Percentiles rank a stretch among this genome's conserved stretches.
These are phyloP conservation scores for Aspiorhynchus laticeps DNA, from an alignment of 2,113 vertebrate species.

Conservation along the genomic window DNA sequence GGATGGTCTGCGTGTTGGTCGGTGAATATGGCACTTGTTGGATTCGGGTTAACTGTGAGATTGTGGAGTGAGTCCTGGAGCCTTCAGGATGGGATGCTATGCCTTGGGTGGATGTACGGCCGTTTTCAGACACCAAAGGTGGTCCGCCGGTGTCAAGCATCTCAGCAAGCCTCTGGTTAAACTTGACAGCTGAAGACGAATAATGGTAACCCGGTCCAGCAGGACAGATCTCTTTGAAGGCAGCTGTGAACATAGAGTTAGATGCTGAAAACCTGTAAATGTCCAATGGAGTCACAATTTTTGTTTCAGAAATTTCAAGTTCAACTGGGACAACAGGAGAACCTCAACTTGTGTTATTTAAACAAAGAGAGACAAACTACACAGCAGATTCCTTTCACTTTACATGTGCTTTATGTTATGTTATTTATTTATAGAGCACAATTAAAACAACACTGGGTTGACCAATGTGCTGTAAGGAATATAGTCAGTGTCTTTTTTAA, in stretches of 20 bases:
- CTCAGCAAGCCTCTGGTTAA: slow-evolving; percentile 74
- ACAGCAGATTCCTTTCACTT: background rate
- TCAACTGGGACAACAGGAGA: background rate
- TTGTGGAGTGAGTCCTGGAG: slow-evolving; percentile 32
- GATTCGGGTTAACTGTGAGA: slow-evolving; percentile 34
- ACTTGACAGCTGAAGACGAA: slow-evolving; percentile 82
- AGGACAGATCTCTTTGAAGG: slow-evolving; percentile 94
- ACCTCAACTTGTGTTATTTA: background rate
- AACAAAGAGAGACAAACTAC: background rate
- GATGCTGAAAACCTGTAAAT: background rate
- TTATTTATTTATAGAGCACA: too few relatives aligned
- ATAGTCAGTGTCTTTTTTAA: too few relatives aligned
- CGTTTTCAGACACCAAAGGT: slow-evolving; percentile 40
- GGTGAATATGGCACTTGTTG: background rate
- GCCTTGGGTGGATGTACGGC: slow-evolving; percentile 8
- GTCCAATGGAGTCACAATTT: background rate
- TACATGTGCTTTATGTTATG: background rate
- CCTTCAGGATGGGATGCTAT: background rate
- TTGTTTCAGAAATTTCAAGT: background rate
- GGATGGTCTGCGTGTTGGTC: slow-evolving; percentile 30
- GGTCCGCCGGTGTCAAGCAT: slow-evolving; percentile 69
- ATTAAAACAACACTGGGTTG: too few relatives aligned
- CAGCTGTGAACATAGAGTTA: slow-evolving; percentile 71
- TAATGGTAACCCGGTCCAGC: slow-evolving; percentile 96
- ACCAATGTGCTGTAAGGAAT: too few relatives aligned